Evolutionary conservation across 2,888 invertebrate genomes (phyloP), one percentile per base, ranked within the genome.

Genomic region (Lithophane ornitopus): DNA sequence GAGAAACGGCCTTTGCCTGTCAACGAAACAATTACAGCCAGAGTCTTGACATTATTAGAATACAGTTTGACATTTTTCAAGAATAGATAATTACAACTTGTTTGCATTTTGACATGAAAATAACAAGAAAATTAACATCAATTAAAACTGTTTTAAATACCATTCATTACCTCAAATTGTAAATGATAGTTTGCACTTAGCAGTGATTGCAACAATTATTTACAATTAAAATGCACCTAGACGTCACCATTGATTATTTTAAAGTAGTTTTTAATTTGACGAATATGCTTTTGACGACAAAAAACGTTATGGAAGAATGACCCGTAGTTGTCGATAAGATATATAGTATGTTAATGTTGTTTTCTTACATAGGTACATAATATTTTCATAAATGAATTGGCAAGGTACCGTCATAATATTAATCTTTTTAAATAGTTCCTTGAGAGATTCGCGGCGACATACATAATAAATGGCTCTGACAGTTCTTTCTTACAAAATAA

Each of bases 181-280:
- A 39, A 83, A 28, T 79, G 44, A 83, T 63, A 63, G 69, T 8
- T 19, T 44, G 39, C 58, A 78, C 34, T 34, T 2, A 34, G 7
- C 28, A n/a, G 34, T 79, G 62, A 79, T 83, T 78, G 83, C 41
- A 63, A 3, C 19, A 44, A 58, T 70, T 46, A 78, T 63, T 79
- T 22, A 58, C n/a, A 63, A 79, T 79, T 79, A 78, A 84, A 83
- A 79, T 83, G 70, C 84, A 78, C 84, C 70, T 69, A 49, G 14
- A 26, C 1, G 34, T 41, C 14, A 28, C 3, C 4, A 4, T 14
- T 77, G 14, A 77, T 82, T n/a, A 41, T 19, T 49, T 34, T 46
- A n/a, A 59, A 41, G 22, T 62, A 28, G 22, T 28, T 8, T 49
- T 41, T 59, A 28, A 59, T 71, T 52, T 0, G 3, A 2, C 4